Evolutionary conservation across 2,888 invertebrate genomes (phyloP), one percentile per base, ranked within the genome.

Genomic region (Tineola bisselliella): DNA sequence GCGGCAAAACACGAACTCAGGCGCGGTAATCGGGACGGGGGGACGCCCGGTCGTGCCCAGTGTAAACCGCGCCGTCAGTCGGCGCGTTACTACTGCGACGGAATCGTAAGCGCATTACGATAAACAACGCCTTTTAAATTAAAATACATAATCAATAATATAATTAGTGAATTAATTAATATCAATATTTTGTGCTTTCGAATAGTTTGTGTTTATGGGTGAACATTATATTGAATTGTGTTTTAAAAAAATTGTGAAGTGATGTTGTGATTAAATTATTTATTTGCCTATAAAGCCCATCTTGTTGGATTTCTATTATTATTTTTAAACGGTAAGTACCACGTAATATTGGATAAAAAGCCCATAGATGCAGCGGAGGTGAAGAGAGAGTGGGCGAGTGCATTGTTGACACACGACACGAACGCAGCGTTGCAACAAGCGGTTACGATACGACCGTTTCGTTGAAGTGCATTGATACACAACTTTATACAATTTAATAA

Each of bases 401-500:
- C 74, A 76, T 79, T 84, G 83, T 84, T 84, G 82, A 82, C 78
- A 79, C 76, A 62, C 62, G 69, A 58, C 31, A 8, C 12, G 8
- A 11, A 18, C 19, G 54, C 19, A 10, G 56, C 48, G 48, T 10
- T 2, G 56, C 56, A 8, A 30, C 56, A 30, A 19, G 58, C 58
- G 58, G 17, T 31, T 31, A 25, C 58, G 58, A 33, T 31, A 25
- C 58, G 58, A 33, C 31, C 33, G 8, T 19, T 38, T 10, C n/a
- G 38, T 38, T 10, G 2, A 38, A 38, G 38, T 38, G 38, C 38
- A 38, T 38, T 38, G n/a, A n/a, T 38, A 12, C n/a, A n/a, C n/a
- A n/a, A n/a, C n/a, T n/a, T n/a, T n/a, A n/a, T n/a, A n/a, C n/a
- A n/a, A n/a, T n/a, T n/a, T n/a, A n/a, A n/a, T n/a, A n/a, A n/a